phyloP scores from a whole-genome alignment of 2,113 vertebrate species.

The Sylvilagus bachmani region DNA sequence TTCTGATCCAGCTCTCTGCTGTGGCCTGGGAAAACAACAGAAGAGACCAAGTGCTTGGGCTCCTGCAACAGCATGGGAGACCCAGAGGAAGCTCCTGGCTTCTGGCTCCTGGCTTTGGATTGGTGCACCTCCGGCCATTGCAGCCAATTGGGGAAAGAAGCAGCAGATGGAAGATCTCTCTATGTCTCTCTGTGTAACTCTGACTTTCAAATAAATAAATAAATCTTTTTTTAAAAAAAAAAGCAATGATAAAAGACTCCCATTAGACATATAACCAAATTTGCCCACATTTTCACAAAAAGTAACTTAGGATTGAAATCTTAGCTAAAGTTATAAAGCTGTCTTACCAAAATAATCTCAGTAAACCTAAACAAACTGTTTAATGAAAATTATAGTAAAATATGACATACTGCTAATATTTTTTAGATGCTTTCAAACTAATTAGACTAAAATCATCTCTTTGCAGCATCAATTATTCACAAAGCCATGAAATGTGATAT shows the following conservation, averaged over 20 bases:
- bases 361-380: conserved; percentile 12
- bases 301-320: conserved; percentile 41
- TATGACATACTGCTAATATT: background rate
- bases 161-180: too few relatives aligned
- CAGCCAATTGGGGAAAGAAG: too few relatives aligned
- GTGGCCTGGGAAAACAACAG: too few relatives aligned
- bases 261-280: conserved; percentile 25
- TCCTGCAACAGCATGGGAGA: too few relatives aligned
- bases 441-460: conserved; percentile 23
- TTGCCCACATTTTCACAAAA: background rate
- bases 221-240: too few relatives aligned
- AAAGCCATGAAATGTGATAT: conserved; percentile 47
- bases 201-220: too few relatives aligned
- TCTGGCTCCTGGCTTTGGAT: too few relatives aligned
- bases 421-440: conserved; percentile 53
- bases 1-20: too few relatives aligned
- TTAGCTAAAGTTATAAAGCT: background rate
- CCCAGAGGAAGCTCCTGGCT: too few relatives aligned
- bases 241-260: background rate
- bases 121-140: too few relatives aligned
- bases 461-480: background rate
- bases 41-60: too few relatives aligned
- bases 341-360: conserved; percentile 49
- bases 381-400: conserved; percentile 46
- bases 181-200: too few relatives aligned